Conservation (phyloP, 1,140 invertebrate species). For the Drosophila pandora region DNA sequence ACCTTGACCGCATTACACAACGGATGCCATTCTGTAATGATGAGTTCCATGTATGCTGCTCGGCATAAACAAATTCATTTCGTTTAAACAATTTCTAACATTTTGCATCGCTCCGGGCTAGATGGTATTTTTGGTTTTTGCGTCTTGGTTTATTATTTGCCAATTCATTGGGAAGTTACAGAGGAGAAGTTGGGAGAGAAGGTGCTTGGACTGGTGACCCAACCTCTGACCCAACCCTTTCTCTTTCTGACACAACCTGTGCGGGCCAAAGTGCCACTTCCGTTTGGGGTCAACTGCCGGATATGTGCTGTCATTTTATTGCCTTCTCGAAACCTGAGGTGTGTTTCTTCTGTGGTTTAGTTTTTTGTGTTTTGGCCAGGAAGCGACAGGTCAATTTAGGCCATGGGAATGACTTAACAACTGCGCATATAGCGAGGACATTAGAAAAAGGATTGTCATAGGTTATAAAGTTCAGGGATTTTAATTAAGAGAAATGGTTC, state of each 20-base stretch:
- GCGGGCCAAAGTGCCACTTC: slow-evolving; percentile 46
- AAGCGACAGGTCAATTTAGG: slow-evolving; percentile 40
- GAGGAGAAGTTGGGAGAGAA: background rate
- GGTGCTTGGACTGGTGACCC: slow-evolving; percentile 3
- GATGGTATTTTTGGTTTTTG: slow-evolving; percentile 21
- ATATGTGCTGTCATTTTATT: slow-evolving; percentile 41
- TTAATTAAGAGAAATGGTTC: slow-evolving; percentile 1
- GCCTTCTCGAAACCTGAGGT: slow-evolving; percentile 36
- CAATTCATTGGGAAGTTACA: slow-evolving; percentile 7
- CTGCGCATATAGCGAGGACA: background rate
- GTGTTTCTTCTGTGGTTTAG: slow-evolving; percentile 29
- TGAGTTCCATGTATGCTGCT: slow-evolving; percentile 50
- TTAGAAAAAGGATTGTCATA: slow-evolving; percentile 19
- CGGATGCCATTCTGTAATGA: slow-evolving; percentile 48
- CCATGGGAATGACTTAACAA: slow-evolving; percentile 15
- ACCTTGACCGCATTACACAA: slow-evolving; percentile 74
- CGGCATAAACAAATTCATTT: slow-evolving; percentile 70
- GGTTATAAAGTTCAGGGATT: slow-evolving; percentile 7
- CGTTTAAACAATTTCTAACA: slow-evolving; percentile 50
- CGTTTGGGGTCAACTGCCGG: slow-evolving; percentile 12
- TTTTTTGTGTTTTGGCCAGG: slow-evolving; percentile 20
- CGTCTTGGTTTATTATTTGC: slow-evolving; percentile 27
- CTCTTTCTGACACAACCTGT: background rate
- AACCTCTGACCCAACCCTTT: slow-evolving; percentile 22
- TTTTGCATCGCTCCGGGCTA: slow-evolving; percentile 41